Evolutionary conservation across 2,113 vertebrate genomes (phyloP).

Genomic region (Triplophysa siluroides): DNA sequence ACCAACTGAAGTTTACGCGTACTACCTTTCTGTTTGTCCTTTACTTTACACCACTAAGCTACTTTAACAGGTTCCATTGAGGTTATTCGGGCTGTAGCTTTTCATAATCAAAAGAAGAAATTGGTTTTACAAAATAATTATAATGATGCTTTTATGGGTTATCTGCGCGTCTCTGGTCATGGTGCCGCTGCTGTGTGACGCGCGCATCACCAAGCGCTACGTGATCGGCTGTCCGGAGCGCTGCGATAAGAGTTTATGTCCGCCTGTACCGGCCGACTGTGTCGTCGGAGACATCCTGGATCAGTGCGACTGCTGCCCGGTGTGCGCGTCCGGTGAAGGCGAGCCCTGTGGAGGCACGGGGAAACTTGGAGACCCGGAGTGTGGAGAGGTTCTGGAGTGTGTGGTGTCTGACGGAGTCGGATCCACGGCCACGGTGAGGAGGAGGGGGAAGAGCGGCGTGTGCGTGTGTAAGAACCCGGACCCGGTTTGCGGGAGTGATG

Average conservation of each 20-base stretch:
- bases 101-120: neutral
- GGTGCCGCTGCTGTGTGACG: conserved; percentile 44
- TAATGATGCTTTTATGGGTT: conserved; percentile 37
- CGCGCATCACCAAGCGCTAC: conserved; percentile 60
- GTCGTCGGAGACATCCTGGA: conserved; percentile 74
- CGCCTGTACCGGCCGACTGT: conserved; percentile 72
- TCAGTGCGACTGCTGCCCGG: conserved; percentile 86
- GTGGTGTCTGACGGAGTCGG: conserved; percentile 72
- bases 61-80: neutral
- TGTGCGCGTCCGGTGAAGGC: conserved; percentile 85
- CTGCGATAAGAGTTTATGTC: conserved; percentile 80
- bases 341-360: conserved; percentile 76
- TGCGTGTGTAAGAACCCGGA: conserved; percentile 81
- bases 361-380: conserved; percentile 69
- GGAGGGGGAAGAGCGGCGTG: conserved; percentile 74
- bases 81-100: neutral
- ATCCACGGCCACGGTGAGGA: conserved; percentile 78
- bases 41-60: neutral
- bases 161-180: conserved; percentile 57
- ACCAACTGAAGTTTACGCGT: neutral
- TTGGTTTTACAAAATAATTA: neutral
- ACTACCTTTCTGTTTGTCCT: neutral
- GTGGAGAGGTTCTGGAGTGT: conserved; percentile 84
- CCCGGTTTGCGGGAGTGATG: conserved; percentile 92
- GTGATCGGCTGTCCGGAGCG: conserved; percentile 70